Evolutionary conservation across 2,888 invertebrate species (phyloP).

Genomic region (Vandiemenella viatica): DNA sequence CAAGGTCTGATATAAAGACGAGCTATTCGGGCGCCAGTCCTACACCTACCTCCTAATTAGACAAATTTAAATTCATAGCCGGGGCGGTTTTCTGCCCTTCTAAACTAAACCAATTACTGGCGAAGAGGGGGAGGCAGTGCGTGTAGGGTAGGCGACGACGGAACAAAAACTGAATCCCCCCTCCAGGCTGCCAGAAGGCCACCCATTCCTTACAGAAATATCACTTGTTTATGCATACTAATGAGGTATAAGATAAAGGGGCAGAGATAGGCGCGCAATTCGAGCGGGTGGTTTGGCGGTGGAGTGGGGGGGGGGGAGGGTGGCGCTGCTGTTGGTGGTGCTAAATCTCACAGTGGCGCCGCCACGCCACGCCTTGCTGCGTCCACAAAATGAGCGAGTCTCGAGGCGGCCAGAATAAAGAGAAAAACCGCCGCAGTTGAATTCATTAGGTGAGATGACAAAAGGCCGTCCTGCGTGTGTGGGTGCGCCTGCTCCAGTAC

Average conservation of each 20-base stretch:
- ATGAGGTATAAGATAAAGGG: slow-evolving; percentile 10
- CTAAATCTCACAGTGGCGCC: too few relatives aligned
- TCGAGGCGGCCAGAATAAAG: too few relatives aligned
- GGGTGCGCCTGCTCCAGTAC: too few relatives aligned
- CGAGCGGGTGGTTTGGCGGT: too few relatives aligned
- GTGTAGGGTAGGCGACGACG: slow-evolving; percentile 3
- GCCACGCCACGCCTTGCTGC: too few relatives aligned
- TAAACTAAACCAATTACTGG: slow-evolving; percentile 15
- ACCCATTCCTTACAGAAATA: slow-evolving; percentile 8
- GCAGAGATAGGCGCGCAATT: slow-evolving; percentile 7
- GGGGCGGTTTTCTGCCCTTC: slow-evolving; percentile 13
- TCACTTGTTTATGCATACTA: slow-evolving; percentile 14
- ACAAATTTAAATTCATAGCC: slow-evolving; percentile 18
- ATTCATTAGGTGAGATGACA: too few relatives aligned
- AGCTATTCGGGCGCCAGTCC: not conserved
- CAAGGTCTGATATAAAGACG: not conserved
- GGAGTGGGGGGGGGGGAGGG: too few relatives aligned
- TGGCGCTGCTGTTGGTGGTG: too few relatives aligned
- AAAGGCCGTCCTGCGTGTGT: too few relatives aligned
- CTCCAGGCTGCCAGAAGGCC: not conserved
- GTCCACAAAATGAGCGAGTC: too few relatives aligned
- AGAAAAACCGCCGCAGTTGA: too few relatives aligned
- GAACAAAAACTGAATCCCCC: slow-evolving; percentile 7
- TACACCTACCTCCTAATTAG: slow-evolving; percentile 13
- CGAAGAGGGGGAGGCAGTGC: slow-evolving; percentile 5